Base-by-base conservation (phyloP, 2,113 vertebrate species). In the Origma solitaria region DNA sequence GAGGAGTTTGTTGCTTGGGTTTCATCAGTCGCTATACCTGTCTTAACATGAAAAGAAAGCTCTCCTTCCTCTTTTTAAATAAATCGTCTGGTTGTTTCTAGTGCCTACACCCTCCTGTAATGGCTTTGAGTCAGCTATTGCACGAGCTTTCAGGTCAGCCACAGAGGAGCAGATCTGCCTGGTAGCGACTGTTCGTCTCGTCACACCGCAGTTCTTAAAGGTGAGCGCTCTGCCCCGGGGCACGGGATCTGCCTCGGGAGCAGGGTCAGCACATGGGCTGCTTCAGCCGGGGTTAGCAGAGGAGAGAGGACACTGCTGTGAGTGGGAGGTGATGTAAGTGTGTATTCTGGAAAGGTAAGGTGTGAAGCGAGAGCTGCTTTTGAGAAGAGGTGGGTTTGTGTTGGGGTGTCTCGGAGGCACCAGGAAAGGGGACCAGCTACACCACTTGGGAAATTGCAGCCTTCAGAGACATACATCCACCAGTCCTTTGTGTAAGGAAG, bases 161-260 rank as follows among this genome's bases (percentile, higher is more conserved):
- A 92, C 98, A n/a, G 98, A 99, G 92, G 98, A 99, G 92, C 98
- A 98, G 94, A 98, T 98, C 94, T 99, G 98, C 98, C 97, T 99
- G 65, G 98, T 99, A 28, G 99, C 99, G 12, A 99, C 98, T 10
- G 98, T 99, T 35, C 98, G 98, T 87, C 92, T 99, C 6, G 97
- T 99, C 95, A 99, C 98, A 6, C 97, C 98, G 0, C 97, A 98
- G 92, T 98, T 98, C 96, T 86, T 99, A 30, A 98, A 98, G 98
- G 99, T 99, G 95, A 98, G 98, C 92, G 37, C 73, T n/a, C 69
- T 21, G 56, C 1, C 42, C 42, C 17, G 15, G 61, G 38, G 38
- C 38, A 40, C 38, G 38, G 38, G 38, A 40, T 40, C 38, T 40
- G 38, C 38, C 42, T 56, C 19, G 3, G 33, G 50, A 31, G n/a